phyloP scores from a whole-genome alignment of 2,888 invertebrate genomes.

The Hypsopygia costalis region DNA sequence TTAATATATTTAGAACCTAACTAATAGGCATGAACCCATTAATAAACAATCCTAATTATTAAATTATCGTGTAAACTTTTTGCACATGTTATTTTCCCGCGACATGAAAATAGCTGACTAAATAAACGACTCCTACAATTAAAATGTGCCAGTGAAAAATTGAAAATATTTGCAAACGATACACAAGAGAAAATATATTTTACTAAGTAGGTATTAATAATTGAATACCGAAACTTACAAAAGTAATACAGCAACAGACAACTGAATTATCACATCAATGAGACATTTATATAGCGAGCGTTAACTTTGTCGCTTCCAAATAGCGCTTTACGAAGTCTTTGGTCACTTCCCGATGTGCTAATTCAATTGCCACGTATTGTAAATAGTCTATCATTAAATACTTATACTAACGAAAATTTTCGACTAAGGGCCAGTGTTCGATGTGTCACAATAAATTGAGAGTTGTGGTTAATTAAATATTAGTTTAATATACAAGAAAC shows the following conservation, averaged over 20 bases:
- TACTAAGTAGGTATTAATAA: conserved; percentile 20
- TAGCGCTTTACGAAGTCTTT: neutral
- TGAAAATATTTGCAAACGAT: conserved; percentile 7
- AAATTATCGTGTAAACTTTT: no score
- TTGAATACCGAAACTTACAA: conserved; percentile 23
- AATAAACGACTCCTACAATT: conserved; percentile 14
- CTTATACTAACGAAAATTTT: conserved; percentile 69
- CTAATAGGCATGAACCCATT: no score
- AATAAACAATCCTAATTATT: no score
- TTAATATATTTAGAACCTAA: no score
- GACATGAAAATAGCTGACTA: conserved; percentile 21
- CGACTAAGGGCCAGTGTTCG: conserved; percentile 74
- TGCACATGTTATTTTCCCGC: no score
- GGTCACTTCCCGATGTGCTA: neutral
- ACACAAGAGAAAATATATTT: conserved; percentile 9
- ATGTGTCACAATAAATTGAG: conserved; percentile 51
- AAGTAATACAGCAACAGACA: conserved; percentile 26
- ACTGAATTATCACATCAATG: conserved; percentile 20
- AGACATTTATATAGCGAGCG: no score
- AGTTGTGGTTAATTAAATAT: conserved; percentile 25
- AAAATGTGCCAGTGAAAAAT: conserved; percentile 45
- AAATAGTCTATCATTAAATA: conserved; percentile 62
- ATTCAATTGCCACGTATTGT: conserved; percentile 27
- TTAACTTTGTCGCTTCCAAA: neutral
- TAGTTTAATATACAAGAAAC: conserved; percentile 39